Evolutionary conservation across 2,888 invertebrate genomes (phyloP), one percentile per base, ranked within the genome.

Genomic region (Acronicta psi): DNA sequence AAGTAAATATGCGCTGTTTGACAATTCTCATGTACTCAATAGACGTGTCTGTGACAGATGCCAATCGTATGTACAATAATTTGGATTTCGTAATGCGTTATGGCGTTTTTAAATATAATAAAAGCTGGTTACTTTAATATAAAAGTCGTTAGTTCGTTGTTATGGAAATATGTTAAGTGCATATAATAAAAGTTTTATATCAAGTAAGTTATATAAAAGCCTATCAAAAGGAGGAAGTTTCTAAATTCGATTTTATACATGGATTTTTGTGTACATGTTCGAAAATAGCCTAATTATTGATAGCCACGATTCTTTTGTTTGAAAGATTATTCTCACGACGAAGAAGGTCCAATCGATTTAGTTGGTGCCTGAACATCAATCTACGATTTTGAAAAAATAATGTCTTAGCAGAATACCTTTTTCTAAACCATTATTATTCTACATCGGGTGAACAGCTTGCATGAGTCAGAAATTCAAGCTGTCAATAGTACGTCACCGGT

Each of bases 1-100:
- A 77, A 80, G 75, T 79, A 70, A 64, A 74, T 66, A 81, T 73
- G 58, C 49, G 50, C 25, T 14, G 64, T 73, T 75, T 70, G 73
- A 73, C 65, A 73, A 63, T 75, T 72, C 73, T 58, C 69, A 69
- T 59, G 60, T 59, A 63, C 47, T 49, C 63, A 63, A 42, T 59
- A 58, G 44, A 60, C 49, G 43, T 42, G 53, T 25, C 43, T 62
- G 51, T 72, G 73, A 69, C 66, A 63, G 58, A 66, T 59, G 73
- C 20, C 69, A 72, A 62, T 60, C 63, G 56, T 59, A 18, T 40
- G 25, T 43, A 51, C 25, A 49, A 49, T 58, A 45, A 65, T 68
- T 53, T 55, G 44, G 49, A 54, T 43, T 62, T 61, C 50, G 46
- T 59, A 61, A 68, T 45, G 49, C 51, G 49, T 44, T 46, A 31